phyloP scores from a whole-genome alignment of 2,888 invertebrate species.

The Tetropium fuscum region DNA sequence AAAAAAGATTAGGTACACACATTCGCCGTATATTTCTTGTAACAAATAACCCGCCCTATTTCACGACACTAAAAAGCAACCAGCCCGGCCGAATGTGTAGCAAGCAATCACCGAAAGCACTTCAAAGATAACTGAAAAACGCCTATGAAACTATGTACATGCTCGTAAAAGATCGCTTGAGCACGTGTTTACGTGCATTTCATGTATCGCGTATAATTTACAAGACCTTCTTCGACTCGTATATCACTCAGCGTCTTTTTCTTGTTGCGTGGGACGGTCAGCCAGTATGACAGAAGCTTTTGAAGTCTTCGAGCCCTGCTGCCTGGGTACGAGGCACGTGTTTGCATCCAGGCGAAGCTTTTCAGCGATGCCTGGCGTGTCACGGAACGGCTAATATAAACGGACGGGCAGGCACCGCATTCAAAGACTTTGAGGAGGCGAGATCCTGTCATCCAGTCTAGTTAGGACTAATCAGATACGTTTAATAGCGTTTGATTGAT shows the following conservation, averaged over 20 bases:
- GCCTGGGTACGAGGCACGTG: constrained; percentile 44
- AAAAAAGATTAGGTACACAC: no score
- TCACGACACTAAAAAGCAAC: no score
- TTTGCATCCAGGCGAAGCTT: constrained; percentile 46
- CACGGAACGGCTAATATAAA: constrained; percentile 43
- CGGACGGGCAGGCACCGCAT: background rate
- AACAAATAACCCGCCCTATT: no score
- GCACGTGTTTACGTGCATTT: constrained; percentile 17
- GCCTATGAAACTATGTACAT: no score
- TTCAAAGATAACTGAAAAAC: no score
- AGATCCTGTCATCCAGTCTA: constrained; percentile 16
- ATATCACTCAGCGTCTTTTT: background rate
- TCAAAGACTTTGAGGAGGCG: constrained; percentile 3
- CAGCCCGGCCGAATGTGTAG: no score
- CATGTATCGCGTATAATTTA: constrained; percentile 18
- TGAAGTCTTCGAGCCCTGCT: constrained; percentile 37
- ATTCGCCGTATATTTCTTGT: no score
- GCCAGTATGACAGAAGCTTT: constrained; percentile 51
- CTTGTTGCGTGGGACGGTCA: constrained; percentile 38
- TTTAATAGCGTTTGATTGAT: constrained; percentile 31
- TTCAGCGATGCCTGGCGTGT: constrained; percentile 48
- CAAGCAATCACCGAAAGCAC: no score
- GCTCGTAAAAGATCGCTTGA: constrained; percentile 10
- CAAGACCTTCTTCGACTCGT: constrained; percentile 7
- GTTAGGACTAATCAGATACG: constrained; percentile 33